A percentile compares a stretch with the other conserved stretches of the same genome.
Evolutionary conservation across 2,797 vertebrate species (phyloP).

Genomic region (Arnoldichthys spilopterus): DNA sequence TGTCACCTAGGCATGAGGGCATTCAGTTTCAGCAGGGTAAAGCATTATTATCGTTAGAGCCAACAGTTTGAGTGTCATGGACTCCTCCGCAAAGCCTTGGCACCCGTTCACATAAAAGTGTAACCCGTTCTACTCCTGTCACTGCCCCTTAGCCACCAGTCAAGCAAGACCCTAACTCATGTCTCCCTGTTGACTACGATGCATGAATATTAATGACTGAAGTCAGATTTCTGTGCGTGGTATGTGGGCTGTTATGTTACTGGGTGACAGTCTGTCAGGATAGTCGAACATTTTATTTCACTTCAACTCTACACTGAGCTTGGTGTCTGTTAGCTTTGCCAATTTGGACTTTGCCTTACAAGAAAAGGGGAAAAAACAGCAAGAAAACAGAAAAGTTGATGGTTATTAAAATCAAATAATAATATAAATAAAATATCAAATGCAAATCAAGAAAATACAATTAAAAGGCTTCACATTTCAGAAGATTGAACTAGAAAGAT

Average conservation of each 20-base stretch:
- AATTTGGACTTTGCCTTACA: slow-evolving; percentile 13
- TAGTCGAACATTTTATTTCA: slow-evolving; percentile 18
- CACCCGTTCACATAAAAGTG: slow-evolving; percentile 9
- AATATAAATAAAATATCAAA: neutral
- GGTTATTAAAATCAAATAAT: neutral
- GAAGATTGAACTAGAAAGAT: slow-evolving; percentile 23
- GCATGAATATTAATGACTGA: slow-evolving; percentile 54
- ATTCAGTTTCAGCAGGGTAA: neutral
- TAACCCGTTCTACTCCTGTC: slow-evolving; percentile 3
- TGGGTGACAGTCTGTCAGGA: slow-evolving; percentile 27
- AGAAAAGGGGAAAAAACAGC: neutral
- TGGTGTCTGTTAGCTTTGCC: neutral
- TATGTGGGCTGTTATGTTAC: slow-evolving; percentile 48
- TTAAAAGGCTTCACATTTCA: neutral
- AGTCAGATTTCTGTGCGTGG: slow-evolving; percentile 38
- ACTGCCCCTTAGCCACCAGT: slow-evolving; percentile 21
- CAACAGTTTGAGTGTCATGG: neutral
- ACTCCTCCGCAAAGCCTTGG: slow-evolving; percentile 19
- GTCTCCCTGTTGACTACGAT: slow-evolving; percentile 26
- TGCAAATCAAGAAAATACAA: neutral
- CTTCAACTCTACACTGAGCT: neutral
- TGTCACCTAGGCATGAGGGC: neutral
- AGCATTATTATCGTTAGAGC: slow-evolving; percentile 12
- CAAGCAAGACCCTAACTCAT: slow-evolving; percentile 8
- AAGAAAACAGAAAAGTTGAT: neutral